These are phyloP conservation scores for Ichneumon xanthorius DNA, from an alignment of 2,888 invertebrate genomes.

Conservation along the genomic window DNA sequence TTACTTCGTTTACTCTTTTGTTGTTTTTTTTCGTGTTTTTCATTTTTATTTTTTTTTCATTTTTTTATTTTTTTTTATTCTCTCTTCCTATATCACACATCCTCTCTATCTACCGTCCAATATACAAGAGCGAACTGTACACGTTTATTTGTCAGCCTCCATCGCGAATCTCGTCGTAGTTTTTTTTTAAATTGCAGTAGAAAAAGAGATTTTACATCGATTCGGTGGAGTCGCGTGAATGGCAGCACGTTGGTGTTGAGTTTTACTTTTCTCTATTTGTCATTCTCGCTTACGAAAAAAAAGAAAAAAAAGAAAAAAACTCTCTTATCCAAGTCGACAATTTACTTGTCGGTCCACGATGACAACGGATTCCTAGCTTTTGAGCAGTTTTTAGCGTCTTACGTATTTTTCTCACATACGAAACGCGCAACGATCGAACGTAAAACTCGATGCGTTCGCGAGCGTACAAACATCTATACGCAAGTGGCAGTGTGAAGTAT, in stretches of 20 bases:
- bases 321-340: not conserved
- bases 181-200: slow-evolving; percentile 56
- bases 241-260: slow-evolving; percentile 30
- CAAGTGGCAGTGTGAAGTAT: slow-evolving; percentile 55
- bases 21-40: slow-evolving; percentile 9
- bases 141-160: slow-evolving; percentile 63
- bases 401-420: slow-evolving; percentile 38
- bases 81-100: slow-evolving; percentile 62
- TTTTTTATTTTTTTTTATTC: slow-evolving; percentile 33
- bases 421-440: slow-evolving; percentile 25
- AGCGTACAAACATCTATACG: slow-evolving; percentile 33
- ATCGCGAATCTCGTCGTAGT: slow-evolving; percentile 68
- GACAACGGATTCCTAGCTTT: slow-evolving; percentile 46
- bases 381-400: slow-evolving; percentile 60
- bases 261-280: slow-evolving; percentile 20
- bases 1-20: slow-evolving; percentile 5
- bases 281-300: slow-evolving; percentile 4
- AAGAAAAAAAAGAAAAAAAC: slow-evolving; percentile 4
- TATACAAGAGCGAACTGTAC: slow-evolving; percentile 71
- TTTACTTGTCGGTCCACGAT: slow-evolving; percentile 11
- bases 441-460: slow-evolving; percentile 9
- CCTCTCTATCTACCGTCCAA: slow-evolving; percentile 59
- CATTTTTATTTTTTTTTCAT: not conserved
- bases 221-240: slow-evolving; percentile 48
- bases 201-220: slow-evolving; percentile 71